These are phyloP conservation scores for Mus minutoides DNA, from an alignment of 2,797 vertebrate genomes.

Conservation along the genomic window DNA sequence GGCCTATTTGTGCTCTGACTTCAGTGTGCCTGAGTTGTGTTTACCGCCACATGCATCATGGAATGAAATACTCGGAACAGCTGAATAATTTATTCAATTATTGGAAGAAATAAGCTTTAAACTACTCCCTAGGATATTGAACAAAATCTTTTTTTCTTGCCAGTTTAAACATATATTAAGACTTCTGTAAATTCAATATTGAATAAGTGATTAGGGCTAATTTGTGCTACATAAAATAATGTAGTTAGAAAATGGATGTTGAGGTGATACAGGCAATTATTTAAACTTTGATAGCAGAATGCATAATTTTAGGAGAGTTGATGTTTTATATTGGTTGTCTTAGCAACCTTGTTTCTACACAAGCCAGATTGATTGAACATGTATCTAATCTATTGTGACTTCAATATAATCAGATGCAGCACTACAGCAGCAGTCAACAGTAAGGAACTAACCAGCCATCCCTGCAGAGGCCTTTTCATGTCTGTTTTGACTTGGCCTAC, in stretches of 20 bases:
- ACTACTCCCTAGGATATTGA: conserved; percentile 20
- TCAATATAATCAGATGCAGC: not conserved
- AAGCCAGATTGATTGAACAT: conserved; percentile 35
- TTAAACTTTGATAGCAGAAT: conserved; percentile 64
- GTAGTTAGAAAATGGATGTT: conserved; percentile 18
- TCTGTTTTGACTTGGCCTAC: conserved; percentile 37
- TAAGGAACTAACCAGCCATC: conserved; percentile 11
- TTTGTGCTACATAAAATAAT: conserved; percentile 53
- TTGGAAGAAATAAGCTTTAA: conserved; percentile 37
- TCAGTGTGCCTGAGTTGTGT: conserved; percentile 47
- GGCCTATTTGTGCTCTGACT: conserved; percentile 48
- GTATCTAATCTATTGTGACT: not conserved
- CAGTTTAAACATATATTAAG: conserved; percentile 39
- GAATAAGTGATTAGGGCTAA: conserved; percentile 53
- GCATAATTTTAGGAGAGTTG: conserved; percentile 60
- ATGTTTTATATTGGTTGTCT: conserved; percentile 64
- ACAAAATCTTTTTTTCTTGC: conserved; percentile 25
- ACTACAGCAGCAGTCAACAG: not conserved
- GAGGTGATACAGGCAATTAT: not conserved
- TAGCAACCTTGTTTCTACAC: conserved; percentile 53
- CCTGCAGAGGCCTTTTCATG: not conserved
- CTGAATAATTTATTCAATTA: conserved; percentile 46
- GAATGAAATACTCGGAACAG: conserved; percentile 63
- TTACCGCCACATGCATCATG: not conserved
- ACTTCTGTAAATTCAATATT: conserved; percentile 38